Evolutionary conservation across 2,888 invertebrate genomes (phyloP), one percentile per base, ranked within the genome.

Genomic region (Agonopterix arenella): DNA sequence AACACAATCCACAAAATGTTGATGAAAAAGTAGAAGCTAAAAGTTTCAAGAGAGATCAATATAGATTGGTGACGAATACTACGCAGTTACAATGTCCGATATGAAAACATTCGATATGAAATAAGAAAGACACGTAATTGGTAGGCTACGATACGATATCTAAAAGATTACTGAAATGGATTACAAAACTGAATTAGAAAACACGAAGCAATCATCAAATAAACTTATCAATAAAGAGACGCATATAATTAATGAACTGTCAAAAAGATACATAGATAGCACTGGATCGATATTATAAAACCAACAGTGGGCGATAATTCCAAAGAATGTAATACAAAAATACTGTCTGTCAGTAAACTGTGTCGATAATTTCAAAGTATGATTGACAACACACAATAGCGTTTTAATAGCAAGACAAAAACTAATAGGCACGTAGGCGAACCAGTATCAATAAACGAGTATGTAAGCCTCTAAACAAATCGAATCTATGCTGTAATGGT

Each of bases 341-440:
- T 70, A 70, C 62, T 59, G 63, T 54, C 64, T 64, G 78, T 72
- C 76, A 74, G 56, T 76, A 75, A 72, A 69, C 67, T 55, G 64
- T 68, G 65, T 68, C 56, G 64, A 60, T 11, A 43, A 62, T 58
- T 55, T 38, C 53, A 56, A 56, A 62, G 61, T 58, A 56, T 67
- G 68, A 69, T 62, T 73, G 75, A 79, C 75, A 74, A 58, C 57
- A 59, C 61, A 80, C 73, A 73, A 73, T 71, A 63, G 60, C 59
- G 61, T 68, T 73, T 66, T 65, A 73, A 76, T 70, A 62, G 66
- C 55, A 58, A 69, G 61, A 69, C 67, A 70, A 68, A 65, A 70
- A 68, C 54, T 57, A 52, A 57, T 53, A 48, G 28, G 55, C 53
- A 65, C 60, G 77, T 76, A 70, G 75, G 73, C 71, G 71, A 72